These are phyloP conservation scores for Asobara japonica DNA, from an alignment of 1,140 invertebrate genomes.

Conservation along the genomic window DNA sequence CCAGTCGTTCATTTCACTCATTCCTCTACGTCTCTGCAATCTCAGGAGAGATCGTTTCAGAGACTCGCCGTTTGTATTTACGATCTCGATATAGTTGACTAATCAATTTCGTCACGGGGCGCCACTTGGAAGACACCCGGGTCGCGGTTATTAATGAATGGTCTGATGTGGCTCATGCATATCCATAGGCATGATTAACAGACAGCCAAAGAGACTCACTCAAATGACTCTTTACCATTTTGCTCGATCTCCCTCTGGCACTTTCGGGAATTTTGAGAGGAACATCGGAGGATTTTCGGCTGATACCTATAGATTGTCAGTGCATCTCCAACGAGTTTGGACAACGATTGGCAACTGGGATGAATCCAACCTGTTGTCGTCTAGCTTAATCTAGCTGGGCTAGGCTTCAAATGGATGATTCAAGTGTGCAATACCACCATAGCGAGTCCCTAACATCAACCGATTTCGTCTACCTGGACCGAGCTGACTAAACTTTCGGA, in stretches of 20 bases:
- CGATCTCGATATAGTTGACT: conserved; percentile 30
- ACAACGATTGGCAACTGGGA: too few species aligned
- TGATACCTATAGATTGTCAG: too few species aligned
- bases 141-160: conserved; percentile 30
- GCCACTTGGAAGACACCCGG: conserved; percentile 25
- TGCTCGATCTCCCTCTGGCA: background rate
- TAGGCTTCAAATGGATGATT: too few species aligned
- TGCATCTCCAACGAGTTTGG: too few species aligned
- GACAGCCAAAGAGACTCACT: background rate
- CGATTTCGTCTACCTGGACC: too few species aligned
- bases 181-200: conserved; percentile 6
- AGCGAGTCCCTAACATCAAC: too few species aligned
- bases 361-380: too few species aligned
- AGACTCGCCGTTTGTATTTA: conserved; percentile 19
- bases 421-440: too few species aligned
- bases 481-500: background rate
- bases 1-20: background rate
- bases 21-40: background rate
- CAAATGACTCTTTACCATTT: conserved; percentile 3
- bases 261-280: background rate
- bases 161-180: background rate
- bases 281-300: background rate
- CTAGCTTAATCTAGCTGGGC: too few species aligned
- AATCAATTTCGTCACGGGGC: conserved; percentile 31
- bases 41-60: conserved; percentile 9